Evolutionary conservation across 2,113 vertebrate species (phyloP), one percentile per base, ranked within the genome.

Genomic region (Acrocephalus kingi): DNA sequence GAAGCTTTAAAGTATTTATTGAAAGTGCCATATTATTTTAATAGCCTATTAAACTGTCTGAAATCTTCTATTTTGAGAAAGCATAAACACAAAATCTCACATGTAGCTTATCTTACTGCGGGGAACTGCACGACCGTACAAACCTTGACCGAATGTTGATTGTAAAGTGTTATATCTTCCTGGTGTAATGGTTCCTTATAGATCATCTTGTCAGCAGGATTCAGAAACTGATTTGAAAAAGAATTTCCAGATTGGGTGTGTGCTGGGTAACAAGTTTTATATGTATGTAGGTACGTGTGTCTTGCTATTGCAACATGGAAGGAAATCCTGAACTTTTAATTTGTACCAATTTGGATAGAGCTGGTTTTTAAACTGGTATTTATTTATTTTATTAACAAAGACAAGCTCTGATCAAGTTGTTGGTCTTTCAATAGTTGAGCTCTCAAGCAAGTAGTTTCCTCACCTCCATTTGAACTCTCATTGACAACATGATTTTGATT

Each of bases 1-100:
- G 94, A 98, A 98, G 98, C 98, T 98, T 98, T 98, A 98, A 98
- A 95, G 91, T 98, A 97, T 98, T 97, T 97, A 97, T 98, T 98
- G 97, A 96, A 98, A 98, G 98, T 98, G 98, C 98, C 98, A 98
- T 98, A 97, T 97, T 85, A 96, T 96, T 96, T 97, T 96, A 93
- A 93, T 95, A 97, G 96, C 96, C 90, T 97, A 76, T 96, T 95
- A 94, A 92, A 96, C 95, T 92, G 78, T 96, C 73, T 86, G 93
- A 92, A 88, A 46, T 91, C 73, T 88, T 94, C 89, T 91, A 66
- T 87, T 92, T 88, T 54, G 93, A 84, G 96, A 95, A 89, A 92
- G 84, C 74, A 77, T 86, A 78, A 86, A 87, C 45, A 22, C 25
- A 87, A 93, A 59, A 79, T 88, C 81, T 90, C 91, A 85, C 27